Conservation (phyloP, 2,797 vertebrate species). For the Lacerta viridis region DNA sequence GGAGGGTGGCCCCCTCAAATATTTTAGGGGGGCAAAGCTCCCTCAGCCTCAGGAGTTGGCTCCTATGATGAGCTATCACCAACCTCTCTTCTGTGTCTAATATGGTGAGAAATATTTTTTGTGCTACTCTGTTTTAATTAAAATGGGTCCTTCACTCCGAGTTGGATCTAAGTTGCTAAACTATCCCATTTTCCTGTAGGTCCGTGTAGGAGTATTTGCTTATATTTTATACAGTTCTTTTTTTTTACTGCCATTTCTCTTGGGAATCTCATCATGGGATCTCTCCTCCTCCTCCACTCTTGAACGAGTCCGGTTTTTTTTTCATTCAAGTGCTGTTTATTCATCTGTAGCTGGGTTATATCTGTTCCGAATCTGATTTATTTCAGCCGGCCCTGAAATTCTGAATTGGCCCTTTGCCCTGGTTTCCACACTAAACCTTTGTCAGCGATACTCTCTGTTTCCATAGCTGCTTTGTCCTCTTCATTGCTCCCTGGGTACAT, state of each 20-base stretch:
- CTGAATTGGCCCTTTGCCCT: constrained; percentile 54
- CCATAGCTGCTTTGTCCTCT: constrained; percentile 52
- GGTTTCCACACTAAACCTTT: constrained; percentile 58
- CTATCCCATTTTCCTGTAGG: not conserved
- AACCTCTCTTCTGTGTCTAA: not conserved
- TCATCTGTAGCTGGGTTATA: constrained; percentile 66
- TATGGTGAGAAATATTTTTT: not conserved
- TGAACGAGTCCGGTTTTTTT: constrained; percentile 56
- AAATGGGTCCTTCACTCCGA: constrained; percentile 11
- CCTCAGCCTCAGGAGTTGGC: too few relatives aligned
- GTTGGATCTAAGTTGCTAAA: constrained; percentile 28
- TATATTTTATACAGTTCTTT: constrained; percentile 43
- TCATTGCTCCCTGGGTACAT: not conserved
- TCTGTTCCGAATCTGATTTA: constrained; percentile 69
- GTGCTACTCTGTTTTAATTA: not conserved
- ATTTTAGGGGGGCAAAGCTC: too few relatives aligned
- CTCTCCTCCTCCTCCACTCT: constrained; percentile 67
- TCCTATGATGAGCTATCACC: not conserved
- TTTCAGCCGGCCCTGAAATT: constrained; percentile 49
- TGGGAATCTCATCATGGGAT: constrained; percentile 48
- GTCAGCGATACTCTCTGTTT: constrained; percentile 61
- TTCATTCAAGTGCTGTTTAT: constrained; percentile 68
- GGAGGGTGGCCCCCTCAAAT: too few relatives aligned
- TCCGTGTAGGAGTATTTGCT: constrained; percentile 61
- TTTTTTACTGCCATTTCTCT: constrained; percentile 57